Evolutionary conservation across 2,113 vertebrate species (phyloP).

Genomic region (Solenodon paradoxus): DNA sequence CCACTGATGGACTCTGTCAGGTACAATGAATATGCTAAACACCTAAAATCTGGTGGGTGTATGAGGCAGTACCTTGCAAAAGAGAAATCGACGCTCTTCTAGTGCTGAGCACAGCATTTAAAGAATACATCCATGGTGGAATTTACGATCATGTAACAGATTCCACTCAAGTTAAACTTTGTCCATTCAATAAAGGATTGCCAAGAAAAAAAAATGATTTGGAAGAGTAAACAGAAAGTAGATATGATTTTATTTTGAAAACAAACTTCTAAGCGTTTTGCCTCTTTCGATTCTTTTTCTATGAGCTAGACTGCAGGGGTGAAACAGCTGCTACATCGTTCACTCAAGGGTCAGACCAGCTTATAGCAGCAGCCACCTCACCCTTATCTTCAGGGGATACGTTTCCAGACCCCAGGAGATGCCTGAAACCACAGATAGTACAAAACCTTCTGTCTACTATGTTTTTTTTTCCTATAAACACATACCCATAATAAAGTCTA

Average conservation of each 20-base stretch:
- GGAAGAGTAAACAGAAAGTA: not conserved
- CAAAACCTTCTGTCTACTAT: no score
- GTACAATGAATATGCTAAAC: not conserved
- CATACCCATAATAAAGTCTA: no score
- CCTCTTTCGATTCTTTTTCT: not conserved
- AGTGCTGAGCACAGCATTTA: not conserved
- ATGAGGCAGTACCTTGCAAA: not conserved
- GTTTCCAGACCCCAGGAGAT: no score
- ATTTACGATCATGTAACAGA: no score
- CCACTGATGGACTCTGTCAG: not conserved
- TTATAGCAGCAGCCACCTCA: no score
- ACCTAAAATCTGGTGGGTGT: not conserved
- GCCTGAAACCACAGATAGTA: no score
- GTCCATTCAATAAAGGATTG: not conserved
- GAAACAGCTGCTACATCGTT: not conserved
- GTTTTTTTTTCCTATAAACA: no score
- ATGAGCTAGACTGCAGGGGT: not conserved
- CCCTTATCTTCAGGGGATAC: no score
- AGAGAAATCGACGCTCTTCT: not conserved
- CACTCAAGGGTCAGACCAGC: not conserved
- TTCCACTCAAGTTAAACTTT: not conserved
- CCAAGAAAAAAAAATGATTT: not conserved
- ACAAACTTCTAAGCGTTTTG: not conserved
- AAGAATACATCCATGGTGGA: not conserved
- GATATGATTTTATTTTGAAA: not conserved